A percentile compares a stretch with the other conserved stretches of the same genome.
Conservation (phyloP, 2,113 vertebrate species). For the Cromileptes altivelis region DNA sequence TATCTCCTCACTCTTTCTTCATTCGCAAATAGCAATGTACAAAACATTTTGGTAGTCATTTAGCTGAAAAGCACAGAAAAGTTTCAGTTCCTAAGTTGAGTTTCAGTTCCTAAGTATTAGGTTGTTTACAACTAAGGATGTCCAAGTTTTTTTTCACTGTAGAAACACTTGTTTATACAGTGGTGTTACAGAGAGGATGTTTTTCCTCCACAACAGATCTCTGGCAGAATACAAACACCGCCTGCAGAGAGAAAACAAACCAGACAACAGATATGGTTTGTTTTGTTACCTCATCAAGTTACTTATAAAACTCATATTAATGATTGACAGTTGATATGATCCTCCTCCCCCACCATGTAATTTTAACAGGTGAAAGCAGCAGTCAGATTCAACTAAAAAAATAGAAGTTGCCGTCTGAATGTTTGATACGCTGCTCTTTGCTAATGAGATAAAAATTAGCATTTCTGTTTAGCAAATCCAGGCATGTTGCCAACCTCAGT, state of each 20-base stretch:
- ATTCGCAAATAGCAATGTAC: neutral
- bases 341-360: neutral
- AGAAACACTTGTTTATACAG: neutral
- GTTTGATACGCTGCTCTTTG: too few relatives aligned
- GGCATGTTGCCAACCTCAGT: constrained; percentile 3
- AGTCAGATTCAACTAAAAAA: neutral
- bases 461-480: neutral
- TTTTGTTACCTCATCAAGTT: neutral
- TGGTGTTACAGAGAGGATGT: too few relatives aligned
- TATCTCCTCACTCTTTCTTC: neutral
- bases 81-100: neutral
- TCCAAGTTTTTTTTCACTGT: neutral
- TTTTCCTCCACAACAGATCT: neutral
- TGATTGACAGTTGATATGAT: neutral
- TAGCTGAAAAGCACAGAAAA: neutral
- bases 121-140: neutral
- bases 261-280: neutral
- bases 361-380: neutral
- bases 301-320: neutral
- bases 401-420: neutral
- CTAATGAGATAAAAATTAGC: neutral
- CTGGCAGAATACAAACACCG: neutral
- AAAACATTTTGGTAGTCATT: neutral
- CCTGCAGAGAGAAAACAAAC: too few relatives aligned
- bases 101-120: neutral